Conservation (phyloP, 2,888 invertebrate genomes). For the Meandrusa payeni region DNA sequence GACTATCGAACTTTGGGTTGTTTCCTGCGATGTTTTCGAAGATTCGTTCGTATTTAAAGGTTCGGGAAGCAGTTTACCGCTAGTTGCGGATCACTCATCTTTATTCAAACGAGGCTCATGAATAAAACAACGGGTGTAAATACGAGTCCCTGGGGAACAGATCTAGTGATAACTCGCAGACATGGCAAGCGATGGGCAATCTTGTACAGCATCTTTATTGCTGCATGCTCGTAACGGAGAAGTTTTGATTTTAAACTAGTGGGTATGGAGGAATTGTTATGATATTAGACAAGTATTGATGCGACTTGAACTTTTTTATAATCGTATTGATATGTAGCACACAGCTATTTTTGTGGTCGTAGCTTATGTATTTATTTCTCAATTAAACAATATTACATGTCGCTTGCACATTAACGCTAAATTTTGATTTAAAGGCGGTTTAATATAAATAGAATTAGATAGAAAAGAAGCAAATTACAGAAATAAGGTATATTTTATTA, state of each 20-base stretch:
- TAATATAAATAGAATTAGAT: too few relatives aligned
- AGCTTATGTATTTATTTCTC: too few relatives aligned
- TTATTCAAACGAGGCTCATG: constrained; percentile 71
- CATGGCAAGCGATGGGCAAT: constrained; percentile 39
- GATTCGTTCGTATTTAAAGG: constrained; percentile 38
- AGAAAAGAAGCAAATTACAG: too few relatives aligned
- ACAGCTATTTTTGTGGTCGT: too few relatives aligned
- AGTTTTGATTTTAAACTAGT: constrained; percentile 50
- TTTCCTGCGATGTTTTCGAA: constrained; percentile 21
- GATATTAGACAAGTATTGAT: constrained; percentile 51
- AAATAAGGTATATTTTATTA: too few relatives aligned
- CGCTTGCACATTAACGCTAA: too few relatives aligned
- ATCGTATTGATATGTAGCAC: neutral
- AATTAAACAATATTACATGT: too few relatives aligned
- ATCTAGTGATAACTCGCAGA: constrained; percentile 56
- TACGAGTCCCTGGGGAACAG: constrained; percentile 54
- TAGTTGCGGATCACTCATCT: constrained; percentile 57
- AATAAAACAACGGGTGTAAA: constrained; percentile 68
- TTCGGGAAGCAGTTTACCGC: constrained; percentile 47
- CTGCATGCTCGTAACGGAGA: constrained; percentile 37
- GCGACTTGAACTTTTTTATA: constrained; percentile 44
- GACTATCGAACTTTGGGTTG: too few relatives aligned
- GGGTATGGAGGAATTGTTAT: constrained; percentile 53
- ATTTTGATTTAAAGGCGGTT: too few relatives aligned
- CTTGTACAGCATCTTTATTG: constrained; percentile 65